Conservation (phyloP, 2,888 invertebrate species). For the Habrosyne pyritoides region DNA sequence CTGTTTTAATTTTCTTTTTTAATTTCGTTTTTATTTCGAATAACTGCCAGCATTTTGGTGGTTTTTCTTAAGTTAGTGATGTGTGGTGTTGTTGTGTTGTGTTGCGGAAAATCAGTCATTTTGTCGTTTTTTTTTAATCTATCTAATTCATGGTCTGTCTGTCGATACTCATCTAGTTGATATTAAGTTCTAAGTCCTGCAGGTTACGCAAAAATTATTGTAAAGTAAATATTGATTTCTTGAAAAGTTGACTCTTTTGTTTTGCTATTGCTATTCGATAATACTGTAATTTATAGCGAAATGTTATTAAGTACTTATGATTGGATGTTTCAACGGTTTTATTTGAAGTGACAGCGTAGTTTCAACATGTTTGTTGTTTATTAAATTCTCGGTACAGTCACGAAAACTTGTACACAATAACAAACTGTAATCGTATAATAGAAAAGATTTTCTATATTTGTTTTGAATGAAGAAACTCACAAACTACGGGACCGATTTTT, state of each 20-base stretch:
- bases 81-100: neutral
- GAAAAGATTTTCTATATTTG: too few relatives aligned
- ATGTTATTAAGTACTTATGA: neutral
- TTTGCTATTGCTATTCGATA: neutral
- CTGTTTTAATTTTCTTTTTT: conserved; percentile 34
- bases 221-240: neutral
- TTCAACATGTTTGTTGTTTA: neutral
- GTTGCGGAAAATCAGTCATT: neutral
- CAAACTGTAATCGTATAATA: too few relatives aligned
- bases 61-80: neutral
- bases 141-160: neutral
- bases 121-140: neutral
- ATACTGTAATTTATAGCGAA: neutral
- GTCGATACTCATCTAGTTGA: neutral
- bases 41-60: neutral
- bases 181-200: neutral
- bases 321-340: neutral
- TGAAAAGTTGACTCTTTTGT: neutral
- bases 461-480: too few relatives aligned
- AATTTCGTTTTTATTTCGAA: neutral
- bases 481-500: too few relatives aligned
- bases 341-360: neutral
- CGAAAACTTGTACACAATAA: too few relatives aligned
- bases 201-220: neutral
- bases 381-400: neutral